Evolutionary conservation across 2,888 invertebrate species (phyloP).

Genomic region (Caradrina kadenii): DNA sequence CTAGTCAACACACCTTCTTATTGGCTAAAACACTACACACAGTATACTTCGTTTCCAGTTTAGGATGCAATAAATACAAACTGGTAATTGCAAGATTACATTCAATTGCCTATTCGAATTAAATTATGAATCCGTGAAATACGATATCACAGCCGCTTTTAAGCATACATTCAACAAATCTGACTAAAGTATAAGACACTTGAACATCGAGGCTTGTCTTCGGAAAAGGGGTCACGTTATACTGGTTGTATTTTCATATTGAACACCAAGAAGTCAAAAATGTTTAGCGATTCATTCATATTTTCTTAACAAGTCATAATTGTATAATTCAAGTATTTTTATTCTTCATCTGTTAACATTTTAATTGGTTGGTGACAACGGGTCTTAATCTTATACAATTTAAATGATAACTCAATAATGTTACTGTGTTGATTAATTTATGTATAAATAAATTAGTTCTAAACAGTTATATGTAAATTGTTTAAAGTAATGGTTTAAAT

Average conservation of each 20-base stretch:
- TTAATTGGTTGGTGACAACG: conserved; percentile 20
- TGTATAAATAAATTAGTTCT: conserved; percentile 63
- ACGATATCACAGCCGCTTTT: conserved; percentile 24
- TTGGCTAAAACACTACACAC: conserved; percentile 33
- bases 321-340: background rate
- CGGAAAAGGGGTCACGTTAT: background rate
- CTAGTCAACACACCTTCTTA: conserved; percentile 37
- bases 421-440: conserved; percentile 53
- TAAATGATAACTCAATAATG: conserved; percentile 44
- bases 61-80: conserved; percentile 52
- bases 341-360: background rate
- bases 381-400: conserved; percentile 1
- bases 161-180: background rate
- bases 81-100: conserved; percentile 47
- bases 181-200: background rate
- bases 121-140: conserved; percentile 52
- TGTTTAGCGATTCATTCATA: background rate
- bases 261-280: background rate
- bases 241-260: background rate
- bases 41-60: conserved; percentile 14
- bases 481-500: conserved; percentile 67
- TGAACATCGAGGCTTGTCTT: background rate
- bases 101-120: conserved; percentile 43
- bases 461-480: conserved; percentile 68
- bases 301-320: background rate